Conservation (phyloP, 2,797 vertebrate species). For the Psittacula echo region DNA sequence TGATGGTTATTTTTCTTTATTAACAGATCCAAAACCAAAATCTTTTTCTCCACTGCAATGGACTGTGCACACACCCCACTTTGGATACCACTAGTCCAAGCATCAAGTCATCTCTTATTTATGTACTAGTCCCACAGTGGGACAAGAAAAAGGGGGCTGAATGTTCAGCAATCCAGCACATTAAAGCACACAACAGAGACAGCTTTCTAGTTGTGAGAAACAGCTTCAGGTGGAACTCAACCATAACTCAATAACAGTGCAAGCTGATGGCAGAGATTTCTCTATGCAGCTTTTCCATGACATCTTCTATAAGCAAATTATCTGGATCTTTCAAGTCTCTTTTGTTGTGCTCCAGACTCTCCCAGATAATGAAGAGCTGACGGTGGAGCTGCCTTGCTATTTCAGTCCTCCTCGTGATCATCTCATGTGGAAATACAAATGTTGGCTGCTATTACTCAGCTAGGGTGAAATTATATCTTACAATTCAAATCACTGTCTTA, state of each 20-base stretch:
- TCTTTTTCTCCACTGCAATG: neutral
- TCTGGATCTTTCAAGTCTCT: neutral
- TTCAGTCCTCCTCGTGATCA: constrained; percentile 1
- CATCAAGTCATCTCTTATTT: neutral
- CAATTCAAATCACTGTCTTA: neutral
- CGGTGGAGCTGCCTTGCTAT: neutral
- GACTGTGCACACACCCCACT: fast-evolving
- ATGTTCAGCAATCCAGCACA: neutral
- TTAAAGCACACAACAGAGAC: neutral
- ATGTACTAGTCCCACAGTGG: neutral
- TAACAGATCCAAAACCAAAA: neutral
- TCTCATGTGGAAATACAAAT: neutral
- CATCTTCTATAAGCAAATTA: neutral
- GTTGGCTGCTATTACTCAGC: neutral
- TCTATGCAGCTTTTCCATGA: neutral
- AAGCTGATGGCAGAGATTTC: neutral
- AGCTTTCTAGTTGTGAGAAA: neutral
- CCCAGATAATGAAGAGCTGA: constrained; percentile 30
- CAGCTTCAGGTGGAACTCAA: neutral
- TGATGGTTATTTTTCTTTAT: fast-evolving
- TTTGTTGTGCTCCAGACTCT: neutral
- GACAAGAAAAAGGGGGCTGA: neutral
- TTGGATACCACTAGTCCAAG: neutral
- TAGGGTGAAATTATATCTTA: constrained; percentile 1
- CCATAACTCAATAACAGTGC: neutral